phyloP scores from a whole-genome alignment of 92 coral and sea anemone genomes.

The Palythoa grandis region DNA sequence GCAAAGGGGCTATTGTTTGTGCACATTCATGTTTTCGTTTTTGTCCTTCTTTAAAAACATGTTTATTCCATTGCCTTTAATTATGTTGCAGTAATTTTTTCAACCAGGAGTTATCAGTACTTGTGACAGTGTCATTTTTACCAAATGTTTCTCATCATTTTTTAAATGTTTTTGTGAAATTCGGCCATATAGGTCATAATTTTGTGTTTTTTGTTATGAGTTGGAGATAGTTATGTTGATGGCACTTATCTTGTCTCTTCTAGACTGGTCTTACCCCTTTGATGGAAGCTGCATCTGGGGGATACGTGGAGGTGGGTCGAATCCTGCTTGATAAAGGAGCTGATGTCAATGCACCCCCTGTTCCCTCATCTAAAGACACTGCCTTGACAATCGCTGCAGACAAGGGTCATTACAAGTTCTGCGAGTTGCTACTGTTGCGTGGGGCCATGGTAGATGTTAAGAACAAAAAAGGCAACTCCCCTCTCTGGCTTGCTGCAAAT shows the following conservation, averaged over 20 bases:
- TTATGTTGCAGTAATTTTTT: no score
- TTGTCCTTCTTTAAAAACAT: no score
- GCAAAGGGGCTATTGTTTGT: no score
- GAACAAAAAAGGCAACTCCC: conserved; percentile 98
- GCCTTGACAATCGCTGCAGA: conserved; percentile 98
- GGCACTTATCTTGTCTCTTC: neutral
- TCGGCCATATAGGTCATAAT: no score
- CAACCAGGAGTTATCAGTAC: no score
- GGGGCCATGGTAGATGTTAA: conserved; percentile 98
- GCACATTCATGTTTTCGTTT: no score
- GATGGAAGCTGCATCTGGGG: conserved; percentile 99
- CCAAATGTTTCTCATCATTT: no score
- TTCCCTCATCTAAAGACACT: conserved; percentile 96
- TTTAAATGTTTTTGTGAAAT: no score
- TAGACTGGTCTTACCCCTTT: conserved; percentile 98
- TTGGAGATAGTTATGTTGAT: neutral
- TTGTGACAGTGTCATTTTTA: no score
- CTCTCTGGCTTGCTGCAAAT: conserved; percentile 95
- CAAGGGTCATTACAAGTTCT: conserved; percentile 98
- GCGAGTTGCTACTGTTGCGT: conserved; percentile 91
- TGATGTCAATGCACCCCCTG: conserved; percentile 98
- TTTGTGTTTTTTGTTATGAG: neutral
- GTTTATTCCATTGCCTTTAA: no score
- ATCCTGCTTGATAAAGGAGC: conserved; percentile 96
- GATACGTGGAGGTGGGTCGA: conserved; percentile 97